A percentile compares a stretch with the other conserved stretches of the same genome.
Evolutionary conservation across 1,140 invertebrate genomes (phyloP).

Genomic region (Cydia splendana): DNA sequence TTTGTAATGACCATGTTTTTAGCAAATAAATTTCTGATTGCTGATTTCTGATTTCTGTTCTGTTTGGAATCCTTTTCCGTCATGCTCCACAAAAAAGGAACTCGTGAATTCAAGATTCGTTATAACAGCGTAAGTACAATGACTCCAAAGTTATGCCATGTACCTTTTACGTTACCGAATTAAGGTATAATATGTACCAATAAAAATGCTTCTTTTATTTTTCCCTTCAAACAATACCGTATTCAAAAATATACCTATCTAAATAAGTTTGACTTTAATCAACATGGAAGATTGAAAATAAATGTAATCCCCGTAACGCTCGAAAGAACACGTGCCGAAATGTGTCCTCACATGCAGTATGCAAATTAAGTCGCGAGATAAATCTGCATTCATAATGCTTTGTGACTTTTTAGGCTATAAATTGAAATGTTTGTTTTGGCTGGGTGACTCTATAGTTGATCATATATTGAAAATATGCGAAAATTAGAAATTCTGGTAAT

Average conservation of each 20-base stretch:
- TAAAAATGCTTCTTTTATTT: neutral
- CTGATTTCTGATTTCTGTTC: too few species aligned
- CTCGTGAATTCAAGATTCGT: too few species aligned
- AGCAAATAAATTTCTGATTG: too few species aligned
- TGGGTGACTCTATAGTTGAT: neutral
- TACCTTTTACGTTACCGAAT: too few species aligned
- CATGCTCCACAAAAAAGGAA: too few species aligned
- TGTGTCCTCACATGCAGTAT: slow-evolving; percentile 30
- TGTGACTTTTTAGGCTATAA: slow-evolving; percentile 28
- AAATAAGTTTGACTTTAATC: slow-evolving; percentile 30
- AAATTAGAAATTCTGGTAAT: neutral
- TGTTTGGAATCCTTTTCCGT: too few species aligned
- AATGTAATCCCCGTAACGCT: slow-evolving; percentile 31
- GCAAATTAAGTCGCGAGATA: slow-evolving; percentile 31
- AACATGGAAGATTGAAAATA: slow-evolving; percentile 29
- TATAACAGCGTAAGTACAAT: too few species aligned
- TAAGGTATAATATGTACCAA: too few species aligned
- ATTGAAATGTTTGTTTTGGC: slow-evolving; percentile 27
- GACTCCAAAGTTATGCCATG: too few species aligned
- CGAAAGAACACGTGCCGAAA: slow-evolving; percentile 16
- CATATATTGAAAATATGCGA: neutral
- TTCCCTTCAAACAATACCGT: neutral
- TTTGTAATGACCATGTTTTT: too few species aligned
- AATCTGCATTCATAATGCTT: slow-evolving; percentile 31
- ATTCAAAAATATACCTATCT: slow-evolving; percentile 11